Evolutionary conservation across 2,888 invertebrate species (phyloP), one percentile per base, ranked within the genome.

Genomic region (Aproaerema taeniolella): DNA sequence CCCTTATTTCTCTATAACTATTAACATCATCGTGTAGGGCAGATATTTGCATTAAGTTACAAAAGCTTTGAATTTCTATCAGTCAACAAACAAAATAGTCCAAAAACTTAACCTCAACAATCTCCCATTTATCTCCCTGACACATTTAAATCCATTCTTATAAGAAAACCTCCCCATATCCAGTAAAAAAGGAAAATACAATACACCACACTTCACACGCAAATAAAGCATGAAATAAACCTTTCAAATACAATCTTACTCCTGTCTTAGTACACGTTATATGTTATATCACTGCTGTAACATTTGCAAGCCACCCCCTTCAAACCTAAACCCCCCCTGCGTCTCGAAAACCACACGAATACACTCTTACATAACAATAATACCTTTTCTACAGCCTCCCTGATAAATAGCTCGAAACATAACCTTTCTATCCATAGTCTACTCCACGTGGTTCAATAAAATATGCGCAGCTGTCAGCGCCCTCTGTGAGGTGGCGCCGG

Each of bases 331-430:
- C 67, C 67, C 20, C 40, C 32, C 4, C 67, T 63, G 54, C 66
- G 61, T 67, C 70, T 73, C 66, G 52, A 67, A 77, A 79, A 81
- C 82, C 82, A 61, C 83, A 80, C 74, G 75, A 76, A 78, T 71
- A 72, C 70, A 66, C 68, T 76, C 77, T 82, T 82, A 85, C 82
- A 82, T 82, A 83, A 85, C 82, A 82, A 81, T 81, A 76, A 80
- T 81, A 73, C 75, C 67, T 75, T 61, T 67, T 63, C 70, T 71
- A 70, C 70, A 70, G 66, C 66, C 62, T 68, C 64, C 61, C 57
- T 68, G 64, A 70, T 67, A 65, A 65, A 70, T 65, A 67, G 56
- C 52, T 36, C 39, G 47, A 52, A 53, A 57, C 50, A 52, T 47
- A 53, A 50, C 42, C 43, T 34, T 34, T 20, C 49, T 52, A 36